phyloP scores from a whole-genome alignment of 2,113 vertebrate species.

The Orientallactaga bullata region DNA sequence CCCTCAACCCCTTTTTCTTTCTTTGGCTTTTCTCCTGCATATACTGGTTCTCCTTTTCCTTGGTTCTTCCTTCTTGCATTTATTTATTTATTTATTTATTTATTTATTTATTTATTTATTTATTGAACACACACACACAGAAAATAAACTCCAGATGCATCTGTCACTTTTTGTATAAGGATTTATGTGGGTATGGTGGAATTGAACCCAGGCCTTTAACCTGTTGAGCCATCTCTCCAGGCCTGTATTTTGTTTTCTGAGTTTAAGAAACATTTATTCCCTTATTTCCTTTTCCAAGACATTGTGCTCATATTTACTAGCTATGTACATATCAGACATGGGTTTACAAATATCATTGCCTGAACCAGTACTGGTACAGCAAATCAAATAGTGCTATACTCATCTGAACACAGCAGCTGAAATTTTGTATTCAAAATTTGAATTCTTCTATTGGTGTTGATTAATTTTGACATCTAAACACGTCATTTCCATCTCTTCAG shows the following conservation, averaged over 20 bases:
- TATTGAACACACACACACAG: no score
- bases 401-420: background rate
- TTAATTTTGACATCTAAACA: conserved; percentile 4
- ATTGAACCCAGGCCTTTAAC: no score
- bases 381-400: background rate
- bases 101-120: background rate
- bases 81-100: background rate
- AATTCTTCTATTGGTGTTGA: background rate
- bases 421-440: conserved; percentile 11
- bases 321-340: background rate
- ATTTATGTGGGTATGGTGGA: no score
- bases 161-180: no score
- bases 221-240: no score
- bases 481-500: background rate
- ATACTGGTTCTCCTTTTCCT: background rate
- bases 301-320: background rate
- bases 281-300: background rate
- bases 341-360: background rate
- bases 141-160: no score
- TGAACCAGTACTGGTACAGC: background rate
- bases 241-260: background rate
- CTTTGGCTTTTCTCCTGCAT: background rate
- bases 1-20: background rate
- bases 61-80: background rate
- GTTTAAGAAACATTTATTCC: conserved; percentile 19